These are phyloP conservation scores for Campylorhamphus procurvoides DNA, from an alignment of 2,113 vertebrate species.

Conservation along the genomic window DNA sequence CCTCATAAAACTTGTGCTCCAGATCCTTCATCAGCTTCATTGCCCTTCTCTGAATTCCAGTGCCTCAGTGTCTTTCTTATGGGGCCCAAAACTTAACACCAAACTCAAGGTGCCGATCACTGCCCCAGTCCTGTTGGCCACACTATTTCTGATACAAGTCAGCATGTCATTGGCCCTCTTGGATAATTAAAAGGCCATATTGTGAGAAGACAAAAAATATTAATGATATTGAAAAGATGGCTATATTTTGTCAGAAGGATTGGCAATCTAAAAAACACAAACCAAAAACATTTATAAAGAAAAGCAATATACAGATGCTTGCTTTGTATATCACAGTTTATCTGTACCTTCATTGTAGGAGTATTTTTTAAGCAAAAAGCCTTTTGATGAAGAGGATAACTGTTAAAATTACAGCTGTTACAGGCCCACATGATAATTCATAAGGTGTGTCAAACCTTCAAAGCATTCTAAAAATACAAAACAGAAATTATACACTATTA, in stretches of 20 bases:
- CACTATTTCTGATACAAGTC: background rate
- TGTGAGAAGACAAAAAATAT: background rate
- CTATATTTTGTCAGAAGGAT: background rate
- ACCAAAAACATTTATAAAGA: background rate
- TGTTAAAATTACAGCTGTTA: background rate
- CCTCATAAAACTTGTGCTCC: too few species aligned
- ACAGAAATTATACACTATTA: constrained; percentile 20
- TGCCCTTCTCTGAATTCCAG: background rate
- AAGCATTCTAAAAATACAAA: constrained; percentile 33
- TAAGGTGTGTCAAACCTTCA: constrained; percentile 34
- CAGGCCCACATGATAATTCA: background rate
- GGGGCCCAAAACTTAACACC: too few species aligned
- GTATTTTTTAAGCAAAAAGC: background rate
- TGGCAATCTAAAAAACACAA: background rate
- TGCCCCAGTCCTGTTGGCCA: background rate
- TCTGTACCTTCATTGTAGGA: background rate
- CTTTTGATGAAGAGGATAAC: background rate
- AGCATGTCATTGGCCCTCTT: background rate
- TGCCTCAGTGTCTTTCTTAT: background rate
- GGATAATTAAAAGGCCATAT: background rate
- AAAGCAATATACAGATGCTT: background rate
- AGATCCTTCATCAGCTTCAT: accelerated
- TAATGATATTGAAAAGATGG: background rate
- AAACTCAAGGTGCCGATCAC: accelerated
- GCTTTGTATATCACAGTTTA: background rate